These are phyloP conservation scores for Crocodylus rhombifer DNA, from an alignment of 2,797 vertebrate species.

Conservation along the genomic window DNA sequence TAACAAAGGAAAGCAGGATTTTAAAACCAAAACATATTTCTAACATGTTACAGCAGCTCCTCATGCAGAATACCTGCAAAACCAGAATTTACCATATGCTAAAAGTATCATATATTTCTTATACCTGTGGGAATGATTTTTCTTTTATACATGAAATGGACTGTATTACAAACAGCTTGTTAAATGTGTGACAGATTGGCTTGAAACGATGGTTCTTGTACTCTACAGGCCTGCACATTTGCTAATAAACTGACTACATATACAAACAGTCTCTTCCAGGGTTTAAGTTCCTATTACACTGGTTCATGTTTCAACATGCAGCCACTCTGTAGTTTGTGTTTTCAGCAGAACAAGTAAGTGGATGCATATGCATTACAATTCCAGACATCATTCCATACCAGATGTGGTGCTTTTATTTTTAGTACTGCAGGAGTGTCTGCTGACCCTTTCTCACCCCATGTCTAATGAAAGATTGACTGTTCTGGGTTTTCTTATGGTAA, in stretches of 20 bases:
- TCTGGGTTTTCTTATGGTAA: slow-evolving; percentile 79
- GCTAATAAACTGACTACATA: slow-evolving; percentile 77
- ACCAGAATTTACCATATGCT: slow-evolving; percentile 41
- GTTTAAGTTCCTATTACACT: slow-evolving; percentile 80
- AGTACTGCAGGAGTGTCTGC: slow-evolving; percentile 84
- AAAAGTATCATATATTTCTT: slow-evolving; percentile 43
- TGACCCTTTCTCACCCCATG: slow-evolving; percentile 86
- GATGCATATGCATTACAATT: slow-evolving; percentile 85
- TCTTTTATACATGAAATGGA: slow-evolving; percentile 70
- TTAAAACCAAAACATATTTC: slow-evolving; percentile 23
- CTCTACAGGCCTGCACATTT: slow-evolving; percentile 68
- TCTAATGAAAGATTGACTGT: slow-evolving; percentile 90
- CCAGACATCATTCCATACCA: slow-evolving; percentile 85
- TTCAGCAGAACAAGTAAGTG: slow-evolving; percentile 80
- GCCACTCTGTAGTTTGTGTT: slow-evolving; percentile 72
- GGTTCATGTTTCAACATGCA: slow-evolving; percentile 84
- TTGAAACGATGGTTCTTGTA: slow-evolving; percentile 62
- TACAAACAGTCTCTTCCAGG: slow-evolving; percentile 85
- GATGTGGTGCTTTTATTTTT: slow-evolving; percentile 87
- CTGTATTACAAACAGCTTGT: slow-evolving; percentile 80
- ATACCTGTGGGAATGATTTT: slow-evolving; percentile 65
- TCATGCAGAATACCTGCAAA: neutral
- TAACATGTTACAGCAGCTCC: slow-evolving; percentile 10
- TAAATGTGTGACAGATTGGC: slow-evolving; percentile 73
- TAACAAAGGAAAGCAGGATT: slow-evolving; percentile 11